Evolutionary conservation across 2,888 invertebrate genomes (phyloP).

Genomic region (Oligia latruncula): DNA sequence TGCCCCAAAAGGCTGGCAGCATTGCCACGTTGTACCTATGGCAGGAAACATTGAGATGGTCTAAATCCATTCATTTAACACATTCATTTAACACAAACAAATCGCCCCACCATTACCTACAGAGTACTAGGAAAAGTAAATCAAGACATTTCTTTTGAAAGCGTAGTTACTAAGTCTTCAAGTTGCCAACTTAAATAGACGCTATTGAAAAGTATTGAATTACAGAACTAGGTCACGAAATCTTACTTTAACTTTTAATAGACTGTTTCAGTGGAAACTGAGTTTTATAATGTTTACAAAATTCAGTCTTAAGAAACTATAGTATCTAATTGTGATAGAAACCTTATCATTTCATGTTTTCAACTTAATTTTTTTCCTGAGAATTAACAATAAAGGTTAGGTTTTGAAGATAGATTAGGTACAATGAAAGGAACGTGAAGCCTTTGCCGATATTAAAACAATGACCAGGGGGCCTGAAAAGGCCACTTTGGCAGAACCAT

Average conservation of each 20-base stretch:
- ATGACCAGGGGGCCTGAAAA: background rate
- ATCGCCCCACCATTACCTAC: background rate
- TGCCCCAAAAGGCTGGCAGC: no score
- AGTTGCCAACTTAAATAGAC: slow-evolving; percentile 32
- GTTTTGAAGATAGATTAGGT: background rate
- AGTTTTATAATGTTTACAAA: background rate
- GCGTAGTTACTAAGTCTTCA: slow-evolving; percentile 22
- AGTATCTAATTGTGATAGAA: background rate
- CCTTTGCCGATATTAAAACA: background rate
- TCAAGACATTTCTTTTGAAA: slow-evolving; percentile 30
- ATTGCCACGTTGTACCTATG: no score
- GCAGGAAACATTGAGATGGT: background rate
- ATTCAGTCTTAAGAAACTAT: background rate
- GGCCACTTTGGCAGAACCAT: no score
- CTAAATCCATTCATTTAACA: background rate
- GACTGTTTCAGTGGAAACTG: slow-evolving; percentile 9
- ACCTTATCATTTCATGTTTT: background rate
- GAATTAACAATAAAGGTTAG: background rate
- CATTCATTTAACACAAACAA: background rate
- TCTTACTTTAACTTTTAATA: slow-evolving; percentile 29
- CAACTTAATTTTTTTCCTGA: background rate
- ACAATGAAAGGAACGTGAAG: background rate
- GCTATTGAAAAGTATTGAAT: slow-evolving; percentile 41
- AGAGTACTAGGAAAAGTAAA: slow-evolving; percentile 1
- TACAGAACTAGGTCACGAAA: slow-evolving; percentile 45